Evolutionary conservation across 1,140 invertebrate genomes (phyloP), one percentile per base, ranked within the genome.

Genomic region (Rhopalosiphum padi): DNA sequence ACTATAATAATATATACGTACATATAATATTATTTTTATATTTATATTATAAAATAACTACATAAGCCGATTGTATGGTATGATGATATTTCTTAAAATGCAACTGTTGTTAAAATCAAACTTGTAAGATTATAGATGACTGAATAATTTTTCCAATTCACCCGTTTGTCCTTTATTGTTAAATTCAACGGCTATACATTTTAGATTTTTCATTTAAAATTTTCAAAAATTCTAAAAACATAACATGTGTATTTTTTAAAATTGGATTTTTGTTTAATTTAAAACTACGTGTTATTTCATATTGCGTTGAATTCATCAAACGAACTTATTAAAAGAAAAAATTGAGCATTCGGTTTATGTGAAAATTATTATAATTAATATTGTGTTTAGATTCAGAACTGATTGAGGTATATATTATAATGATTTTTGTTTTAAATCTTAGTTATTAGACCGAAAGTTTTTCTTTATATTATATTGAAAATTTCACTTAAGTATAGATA

Each of bases 261-360:
- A 88, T 88, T 51, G n/a, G 21, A 88, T 88, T 88, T 35, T 48
- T 30, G 18, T 88, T 88, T 18, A 48, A 88, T 51, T n/a, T 48
- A 22, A 51, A 48, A 35, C 4, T 48, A 22, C 2, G 86, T n/a
- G 43, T 51, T 88, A 51, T 88, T 51, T 51, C 46, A 88, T 88
- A n/a, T 5, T 23, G 5, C 43, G 41, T 30, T 11, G 25, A 23
- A 86, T 86, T 86, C 41, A 22, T n/a, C 5, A 11, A 43, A 23
- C 23, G 25, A 18, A 23, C 5, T 1, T 25, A 6, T 15, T 46
- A 21, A 46, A n/a, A 86, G 18, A 41, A 37, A 37, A 85, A 25
- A 7, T 0, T 83, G 30, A 11, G 22, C 82, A 18, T 83, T 41
- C 35, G 0, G 21, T 22, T 83, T 83, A 83, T 7, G 37, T 11